Evolutionary conservation across 2,113 vertebrate genomes (phyloP).

Genomic region (Grammomys dolichurus): DNA sequence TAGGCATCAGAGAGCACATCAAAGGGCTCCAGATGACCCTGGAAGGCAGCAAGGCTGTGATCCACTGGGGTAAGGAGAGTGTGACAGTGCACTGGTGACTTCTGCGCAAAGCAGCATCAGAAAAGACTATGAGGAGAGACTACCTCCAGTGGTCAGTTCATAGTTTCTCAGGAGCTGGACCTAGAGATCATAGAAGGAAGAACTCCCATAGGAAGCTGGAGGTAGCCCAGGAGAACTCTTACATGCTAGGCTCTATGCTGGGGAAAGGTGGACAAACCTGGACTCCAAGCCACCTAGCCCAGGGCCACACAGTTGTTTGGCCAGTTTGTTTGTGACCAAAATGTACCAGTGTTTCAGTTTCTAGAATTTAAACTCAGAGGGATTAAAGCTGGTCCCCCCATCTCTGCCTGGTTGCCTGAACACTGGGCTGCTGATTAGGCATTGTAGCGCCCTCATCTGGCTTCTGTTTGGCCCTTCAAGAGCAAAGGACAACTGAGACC

Average conservation of each 20-base stretch:
- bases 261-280: neutral
- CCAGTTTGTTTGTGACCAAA: constrained; percentile 64
- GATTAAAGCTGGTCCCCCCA: neutral
- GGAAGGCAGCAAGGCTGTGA: neutral
- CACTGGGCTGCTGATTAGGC: neutral
- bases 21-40: neutral
- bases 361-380: constrained; percentile 59
- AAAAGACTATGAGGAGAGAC: neutral
- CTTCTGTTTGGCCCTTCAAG: neutral
- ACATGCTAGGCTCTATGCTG: neutral
- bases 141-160: neutral
- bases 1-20: neutral
- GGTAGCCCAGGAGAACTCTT: neutral
- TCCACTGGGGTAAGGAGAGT: neutral
- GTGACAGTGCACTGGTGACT: neutral
- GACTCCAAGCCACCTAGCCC: constrained; percentile 6
- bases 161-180: neutral
- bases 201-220: neutral
- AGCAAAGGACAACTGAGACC: neutral
- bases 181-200: constrained; percentile 32
- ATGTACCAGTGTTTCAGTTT: constrained; percentile 34
- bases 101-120: neutral
- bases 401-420: neutral
- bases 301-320: constrained; percentile 8
- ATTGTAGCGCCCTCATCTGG: neutral